These are phyloP conservation scores for Camponotus pennsylvanicus DNA, from an alignment of 1,140 invertebrate species.

Conservation along the genomic window DNA sequence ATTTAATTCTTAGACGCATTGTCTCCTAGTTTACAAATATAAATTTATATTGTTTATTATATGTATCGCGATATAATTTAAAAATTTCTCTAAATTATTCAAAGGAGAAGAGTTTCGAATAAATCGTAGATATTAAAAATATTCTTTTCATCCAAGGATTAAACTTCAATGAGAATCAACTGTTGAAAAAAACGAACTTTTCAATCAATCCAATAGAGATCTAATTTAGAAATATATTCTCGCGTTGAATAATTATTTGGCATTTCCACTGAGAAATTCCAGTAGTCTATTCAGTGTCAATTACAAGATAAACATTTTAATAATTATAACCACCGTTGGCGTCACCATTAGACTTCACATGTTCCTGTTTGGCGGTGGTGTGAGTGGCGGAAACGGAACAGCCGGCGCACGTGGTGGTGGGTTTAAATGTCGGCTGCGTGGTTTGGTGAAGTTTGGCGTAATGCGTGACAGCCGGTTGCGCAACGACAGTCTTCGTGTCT, in stretches of 20 bases:
- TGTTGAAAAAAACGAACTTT: constrained; percentile 1
- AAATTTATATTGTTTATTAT: not conserved
- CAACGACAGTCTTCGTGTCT: not conserved
- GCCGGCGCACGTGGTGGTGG: not conserved
- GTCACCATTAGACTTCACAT: constrained; percentile 69
- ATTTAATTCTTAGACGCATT: not conserved
- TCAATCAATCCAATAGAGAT: not conserved
- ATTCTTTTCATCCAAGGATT: not conserved
- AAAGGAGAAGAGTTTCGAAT: not conserved
- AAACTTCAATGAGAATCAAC: not conserved
- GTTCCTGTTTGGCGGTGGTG: constrained; percentile 37
- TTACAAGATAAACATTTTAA: constrained; percentile 18
- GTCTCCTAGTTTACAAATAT: not conserved
- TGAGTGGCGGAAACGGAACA: not conserved
- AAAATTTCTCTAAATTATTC: not conserved
- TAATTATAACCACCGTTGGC: constrained; percentile 83
- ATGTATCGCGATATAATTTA: not conserved
- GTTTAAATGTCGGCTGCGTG: not conserved
- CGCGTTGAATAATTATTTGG: not conserved
- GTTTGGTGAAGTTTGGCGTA: not conserved
- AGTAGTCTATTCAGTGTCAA: constrained; percentile 6
- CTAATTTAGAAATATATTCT: not conserved
- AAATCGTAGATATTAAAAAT: not conserved
- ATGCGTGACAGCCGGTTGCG: not conserved
- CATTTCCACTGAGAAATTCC: constrained; percentile 26